Base-by-base conservation (phyloP, 2,797 vertebrate species). In the Octomys mimax region DNA sequence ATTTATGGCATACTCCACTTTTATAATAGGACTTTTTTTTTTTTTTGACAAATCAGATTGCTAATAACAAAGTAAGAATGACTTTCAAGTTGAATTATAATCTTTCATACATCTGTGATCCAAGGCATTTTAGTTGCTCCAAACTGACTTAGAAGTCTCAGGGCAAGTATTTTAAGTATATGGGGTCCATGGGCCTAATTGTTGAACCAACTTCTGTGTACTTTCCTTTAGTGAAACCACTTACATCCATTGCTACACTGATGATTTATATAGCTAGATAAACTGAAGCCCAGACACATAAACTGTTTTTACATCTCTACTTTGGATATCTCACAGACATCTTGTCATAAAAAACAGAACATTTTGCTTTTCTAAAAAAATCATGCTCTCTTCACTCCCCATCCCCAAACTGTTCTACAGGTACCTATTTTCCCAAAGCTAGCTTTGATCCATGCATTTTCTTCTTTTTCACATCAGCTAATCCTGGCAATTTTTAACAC, bases 401-500 rank as follows among this genome's bases (percentile, higher is more conserved):
- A 24, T 26, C 62, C 24, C 70, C 31, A 59, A 77, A 13, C 26
- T 73, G 57, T 95, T 84, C 28, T 85, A 49, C 26, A 79, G 8
- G 21, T 26, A n/a, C 59, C 36, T n/a, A 46, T 36, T 88, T 84
- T 42, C 59, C 66, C 73, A 39, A 1, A 83, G 24, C 62, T 57
- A 62, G 19, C 39, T 24, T 75, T 73, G 28, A 64, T 79, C 83
- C n/a, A 62, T 94, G 92, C 36, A 2, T 64, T 84, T 86, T 71
- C 61, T 8, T 93, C 79, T 85, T 36, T 88, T 71, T 78, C 49
- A 79, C 33, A 54, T 86, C 33, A 86, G 19, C 57, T 84, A 73
- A 73, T 87, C 57, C 18, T 91, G 33, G 71, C 73, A 33, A 86
- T 79, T 95, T 95, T 89, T 82, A 54, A 71, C 93, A 90, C 70